Evolutionary conservation across 2,797 vertebrate genomes (phyloP).

Genomic region (Trachops cirrhosus): DNA sequence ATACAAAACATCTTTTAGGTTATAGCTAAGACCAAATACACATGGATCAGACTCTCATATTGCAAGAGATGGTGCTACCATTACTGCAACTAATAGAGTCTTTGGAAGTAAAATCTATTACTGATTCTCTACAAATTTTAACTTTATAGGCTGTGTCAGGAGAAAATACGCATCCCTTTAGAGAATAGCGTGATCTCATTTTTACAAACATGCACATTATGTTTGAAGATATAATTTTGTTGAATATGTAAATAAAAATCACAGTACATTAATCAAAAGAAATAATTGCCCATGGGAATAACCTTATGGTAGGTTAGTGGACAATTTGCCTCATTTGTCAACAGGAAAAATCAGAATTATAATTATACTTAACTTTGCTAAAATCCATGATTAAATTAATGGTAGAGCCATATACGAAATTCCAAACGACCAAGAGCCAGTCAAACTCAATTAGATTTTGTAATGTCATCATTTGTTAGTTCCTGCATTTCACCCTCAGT

Average conservation of each 20-base stretch:
- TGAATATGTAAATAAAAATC: not conserved
- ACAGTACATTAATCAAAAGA: not conserved
- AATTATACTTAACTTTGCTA: not conserved
- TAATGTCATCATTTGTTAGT: not conserved
- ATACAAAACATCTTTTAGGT: not conserved
- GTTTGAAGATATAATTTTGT: not conserved
- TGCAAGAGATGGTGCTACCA: not conserved
- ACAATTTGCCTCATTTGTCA: not conserved
- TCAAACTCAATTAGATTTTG: not conserved
- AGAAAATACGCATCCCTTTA: not conserved
- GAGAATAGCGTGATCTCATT: not conserved
- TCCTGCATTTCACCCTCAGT: not conserved
- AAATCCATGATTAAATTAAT: constrained; percentile 5
- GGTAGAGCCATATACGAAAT: not conserved
- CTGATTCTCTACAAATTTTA: not conserved
- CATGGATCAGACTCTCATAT: not conserved
- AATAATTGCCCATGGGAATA: not conserved
- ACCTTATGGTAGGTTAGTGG: not conserved
- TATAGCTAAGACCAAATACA: not conserved
- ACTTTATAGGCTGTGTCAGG: not conserved
- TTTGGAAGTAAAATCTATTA: not conserved
- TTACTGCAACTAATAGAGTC: not conserved
- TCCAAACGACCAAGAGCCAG: not conserved
- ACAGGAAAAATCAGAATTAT: not conserved
- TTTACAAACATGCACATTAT: not conserved